Evolutionary conservation across 2,888 invertebrate genomes (phyloP), one percentile per base, ranked within the genome.

Genomic region (Cosmorhoe ocellata): DNA sequence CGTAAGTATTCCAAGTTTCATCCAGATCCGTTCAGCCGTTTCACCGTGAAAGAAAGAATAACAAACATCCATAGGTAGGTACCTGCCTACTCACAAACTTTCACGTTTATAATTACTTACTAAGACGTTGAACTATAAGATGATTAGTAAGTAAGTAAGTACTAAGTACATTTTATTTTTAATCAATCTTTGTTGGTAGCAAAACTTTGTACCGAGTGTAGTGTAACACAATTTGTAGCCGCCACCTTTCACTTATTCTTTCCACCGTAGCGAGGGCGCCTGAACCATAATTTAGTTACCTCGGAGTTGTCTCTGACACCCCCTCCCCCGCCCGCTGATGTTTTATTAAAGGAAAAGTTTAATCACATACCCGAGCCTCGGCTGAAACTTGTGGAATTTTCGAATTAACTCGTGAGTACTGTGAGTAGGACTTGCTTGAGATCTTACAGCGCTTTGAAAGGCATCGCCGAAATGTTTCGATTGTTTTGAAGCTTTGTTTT

Each of bases 251-350:
- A 24, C 11, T 42, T 28, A 38, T 37, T 26, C 37, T 41, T 37
- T 10, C 28, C 34, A 22, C 41, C 45, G 43, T 38, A 30, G 50
- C 39, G 39, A 38, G 43, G 14, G 46, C 55, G 61, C 51, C 56
- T 50, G 51, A 51, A 58, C 67, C 68, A 71, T 74, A 68, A 74
- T 67, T 74, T 62, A 74, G 70, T 71, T 70, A 72, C 59, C 62
- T 64, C 38, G 51, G 51, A 70, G 65, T 71, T 74, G 64, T 67
- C 70, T 67, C 67, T 70, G 64, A 59, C 59, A 67, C 66, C 63
- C 69, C 70, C 69, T 67, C 64, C 63, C 32, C 37, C 26, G 52
- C 39, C 53, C 51, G 56, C 51, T 34, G 56, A 58, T 66, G 67
- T 68, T 68, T 67, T 68, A 68, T 71, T 62, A 62, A 61, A 61